Conservation (phyloP, 2,113 vertebrate genomes). For the Apaloderma vittatum region DNA sequence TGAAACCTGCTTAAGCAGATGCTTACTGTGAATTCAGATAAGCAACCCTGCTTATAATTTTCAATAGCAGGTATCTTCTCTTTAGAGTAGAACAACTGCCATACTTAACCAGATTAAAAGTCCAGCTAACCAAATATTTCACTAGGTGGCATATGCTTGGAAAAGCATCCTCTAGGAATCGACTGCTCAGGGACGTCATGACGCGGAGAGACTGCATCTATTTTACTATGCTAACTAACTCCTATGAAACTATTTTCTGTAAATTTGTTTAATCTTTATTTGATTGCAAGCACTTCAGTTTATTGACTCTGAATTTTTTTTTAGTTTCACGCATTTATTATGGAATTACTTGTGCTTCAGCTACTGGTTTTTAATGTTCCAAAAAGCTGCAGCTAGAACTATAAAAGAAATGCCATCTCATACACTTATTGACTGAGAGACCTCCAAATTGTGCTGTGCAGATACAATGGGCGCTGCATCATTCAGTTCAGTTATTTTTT, state of each 20-base stretch:
- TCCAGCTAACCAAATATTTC: neutral
- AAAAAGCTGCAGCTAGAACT: neutral
- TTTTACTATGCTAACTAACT: neutral
- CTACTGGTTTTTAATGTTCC: neutral
- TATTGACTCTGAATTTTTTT: neutral
- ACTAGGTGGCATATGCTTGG: neutral
- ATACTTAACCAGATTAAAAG: neutral
- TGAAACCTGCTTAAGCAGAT: neutral
- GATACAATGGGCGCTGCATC: neutral
- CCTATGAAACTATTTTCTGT: neutral
- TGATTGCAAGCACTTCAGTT: neutral
- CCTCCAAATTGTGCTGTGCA: neutral
- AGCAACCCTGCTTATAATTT: neutral
- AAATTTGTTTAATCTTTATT: neutral
- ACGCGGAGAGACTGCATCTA: neutral
- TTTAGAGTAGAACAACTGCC: neutral
- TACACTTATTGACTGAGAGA: neutral
- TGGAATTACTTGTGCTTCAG: neutral
- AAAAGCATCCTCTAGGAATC: neutral
- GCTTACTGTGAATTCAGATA: neutral
- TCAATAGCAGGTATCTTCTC: neutral
- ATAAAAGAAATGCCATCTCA: neutral
- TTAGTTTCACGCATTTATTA: neutral
- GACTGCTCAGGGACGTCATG: neutral
- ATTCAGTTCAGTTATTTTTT: neutral